Evolutionary conservation across 53 echinoderm and acorn worm species (phyloP).

Genomic region (Stichopus horrens): DNA sequence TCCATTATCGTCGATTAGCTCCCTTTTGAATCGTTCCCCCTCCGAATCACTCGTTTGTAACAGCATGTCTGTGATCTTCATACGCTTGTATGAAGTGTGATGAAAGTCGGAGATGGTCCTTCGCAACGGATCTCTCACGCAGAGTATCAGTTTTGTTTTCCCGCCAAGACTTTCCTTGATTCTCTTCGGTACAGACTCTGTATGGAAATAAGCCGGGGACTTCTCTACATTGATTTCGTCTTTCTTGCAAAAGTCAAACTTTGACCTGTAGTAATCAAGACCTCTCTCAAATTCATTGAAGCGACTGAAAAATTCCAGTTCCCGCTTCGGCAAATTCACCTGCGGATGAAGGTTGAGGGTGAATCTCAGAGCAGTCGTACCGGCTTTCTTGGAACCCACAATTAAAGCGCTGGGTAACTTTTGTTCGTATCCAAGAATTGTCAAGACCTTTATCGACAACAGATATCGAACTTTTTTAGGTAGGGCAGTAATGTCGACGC

Average conservation of each 20-base stretch:
- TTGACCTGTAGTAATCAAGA: conserved; percentile 68
- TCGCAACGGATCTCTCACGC: conserved; percentile 74
- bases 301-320: conserved; percentile 10
- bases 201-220: conserved; percentile 78
- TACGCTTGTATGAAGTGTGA: conserved; percentile 63
- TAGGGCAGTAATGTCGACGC: not conserved
- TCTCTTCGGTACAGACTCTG: conserved; percentile 49
- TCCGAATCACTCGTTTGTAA: conserved; percentile 47
- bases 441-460: conserved; percentile 4
- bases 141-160: conserved; percentile 63
- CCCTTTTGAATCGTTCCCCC: conserved; percentile 56
- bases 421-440: not conserved
- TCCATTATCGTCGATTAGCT: conserved; percentile 59
- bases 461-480: not conserved
- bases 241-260: conserved; percentile 63
- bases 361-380: conserved; percentile 19
- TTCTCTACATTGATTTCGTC: conserved; percentile 69
- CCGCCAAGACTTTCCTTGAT: conserved; percentile 65
- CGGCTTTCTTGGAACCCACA: conserved; percentile 4
- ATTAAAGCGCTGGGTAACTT: conserved; percentile 12
- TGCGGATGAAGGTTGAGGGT: conserved; percentile 7
- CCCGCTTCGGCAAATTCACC: not conserved
- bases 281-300: conserved; percentile 57
- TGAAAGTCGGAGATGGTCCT: conserved; percentile 75
- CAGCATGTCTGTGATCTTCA: conserved; percentile 39